Evolutionary conservation across 2,113 vertebrate species (phyloP).

Genomic region (Emydura subglobosa): DNA sequence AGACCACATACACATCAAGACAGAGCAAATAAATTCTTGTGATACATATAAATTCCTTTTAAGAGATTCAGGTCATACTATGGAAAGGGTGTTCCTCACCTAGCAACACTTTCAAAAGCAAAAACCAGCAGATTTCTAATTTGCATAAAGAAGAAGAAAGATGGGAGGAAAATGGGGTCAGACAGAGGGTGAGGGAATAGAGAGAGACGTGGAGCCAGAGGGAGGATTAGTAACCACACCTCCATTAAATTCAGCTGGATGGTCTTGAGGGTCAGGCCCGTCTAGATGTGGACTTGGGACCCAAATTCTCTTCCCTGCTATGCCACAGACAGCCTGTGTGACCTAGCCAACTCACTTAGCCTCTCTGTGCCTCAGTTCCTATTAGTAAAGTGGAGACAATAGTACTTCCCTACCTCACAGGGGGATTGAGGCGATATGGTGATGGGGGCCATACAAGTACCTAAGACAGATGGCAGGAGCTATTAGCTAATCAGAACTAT

Average conservation of each 20-base stretch:
- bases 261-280: neutral
- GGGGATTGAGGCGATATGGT: neutral
- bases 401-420: constrained; percentile 8
- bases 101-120: neutral
- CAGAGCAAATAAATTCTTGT: neutral
- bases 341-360: too few relatives aligned
- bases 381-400: neutral
- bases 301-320: neutral
- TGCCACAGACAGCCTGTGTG: neutral
- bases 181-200: neutral
- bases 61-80: neutral
- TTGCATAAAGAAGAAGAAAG: neutral
- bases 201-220: neutral
- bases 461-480: neutral
- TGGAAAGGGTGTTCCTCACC: neutral
- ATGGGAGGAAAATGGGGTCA: neutral
- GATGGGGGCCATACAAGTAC: neutral
- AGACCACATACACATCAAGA: neutral
- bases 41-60: neutral
- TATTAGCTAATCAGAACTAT: neutral
- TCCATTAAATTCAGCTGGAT: neutral
- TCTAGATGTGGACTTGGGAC: neutral
- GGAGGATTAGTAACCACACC: neutral
- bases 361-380: neutral
- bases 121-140: neutral